Percentiles rank a stretch among this genome's conserved stretches.
phyloP scores from a whole-genome alignment of 2,888 invertebrate species.

The Caenorhabditis panamensis region DNA sequence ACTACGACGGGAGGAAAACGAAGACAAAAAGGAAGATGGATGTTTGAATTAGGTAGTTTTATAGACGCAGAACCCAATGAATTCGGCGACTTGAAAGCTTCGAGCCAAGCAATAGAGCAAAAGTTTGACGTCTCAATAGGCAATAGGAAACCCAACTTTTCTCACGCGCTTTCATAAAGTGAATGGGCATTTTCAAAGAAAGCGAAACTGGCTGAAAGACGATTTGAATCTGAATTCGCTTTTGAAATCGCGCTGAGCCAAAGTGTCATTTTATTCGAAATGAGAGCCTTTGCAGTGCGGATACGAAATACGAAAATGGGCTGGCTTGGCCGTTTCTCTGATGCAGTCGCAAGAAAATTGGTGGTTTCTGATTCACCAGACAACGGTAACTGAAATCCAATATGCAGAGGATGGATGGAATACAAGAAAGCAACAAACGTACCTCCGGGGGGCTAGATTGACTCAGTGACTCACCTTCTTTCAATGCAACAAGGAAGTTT shows the following conservation, averaged over 20 bases:
- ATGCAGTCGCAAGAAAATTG: not conserved
- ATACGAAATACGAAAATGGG: not conserved
- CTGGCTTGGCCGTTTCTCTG: not conserved
- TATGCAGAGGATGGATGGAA: not conserved
- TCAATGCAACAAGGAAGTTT: not conserved
- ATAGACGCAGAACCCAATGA: not conserved
- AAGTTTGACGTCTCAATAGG: no score
- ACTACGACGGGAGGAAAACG: conserved; percentile 22
- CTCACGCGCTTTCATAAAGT: no score
- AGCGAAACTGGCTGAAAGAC: no score
- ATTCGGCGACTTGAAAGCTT: not conserved
- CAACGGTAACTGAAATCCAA: not conserved
- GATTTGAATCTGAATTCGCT: no score
- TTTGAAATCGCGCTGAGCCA: not conserved
- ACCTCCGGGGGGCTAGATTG: not conserved
- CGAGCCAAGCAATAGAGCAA: no score
- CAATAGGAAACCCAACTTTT: no score
- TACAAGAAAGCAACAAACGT: conserved; percentile 1
- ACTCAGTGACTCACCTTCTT: conserved; percentile 1
- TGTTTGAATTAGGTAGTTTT: conserved; percentile 51
- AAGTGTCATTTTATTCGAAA: not conserved
- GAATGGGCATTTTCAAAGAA: no score
- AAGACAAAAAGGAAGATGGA: conserved; percentile 26
- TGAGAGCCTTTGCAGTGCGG: not conserved
- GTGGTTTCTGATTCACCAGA: conserved; percentile 11